Evolutionary conservation across 2,113 vertebrate genomes (phyloP), one percentile per base, ranked within the genome.

Genomic region (Calidris pygmaea): DNA sequence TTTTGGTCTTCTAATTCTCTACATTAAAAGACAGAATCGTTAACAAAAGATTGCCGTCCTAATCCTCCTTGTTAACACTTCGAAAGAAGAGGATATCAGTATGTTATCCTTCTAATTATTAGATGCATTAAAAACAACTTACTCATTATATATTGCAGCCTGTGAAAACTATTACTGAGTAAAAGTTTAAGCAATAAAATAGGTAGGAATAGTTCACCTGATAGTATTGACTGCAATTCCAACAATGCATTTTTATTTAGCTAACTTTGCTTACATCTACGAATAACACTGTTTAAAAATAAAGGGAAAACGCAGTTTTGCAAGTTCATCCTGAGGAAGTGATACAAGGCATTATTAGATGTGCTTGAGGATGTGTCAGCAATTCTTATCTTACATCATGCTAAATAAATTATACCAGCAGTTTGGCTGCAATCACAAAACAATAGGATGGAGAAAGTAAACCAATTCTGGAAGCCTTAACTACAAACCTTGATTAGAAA

Each of bases 271-370:
- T 92, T 84, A 37, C 27, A 52, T 77, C 35, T 63, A 11, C 0
- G 0, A 70, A 66, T 66, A 72, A 55, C 17, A 22, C 26, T 58
- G 39, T 35, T 81, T 12, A 35, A 85, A 66, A 82, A 66, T 91
- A 79, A 30, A 27, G 65, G 67, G 75, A 80, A 86, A 73, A 48
- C 70, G 27, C 3, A 20, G 30, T 95, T 95, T 93, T 10, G 6
- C 75, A 93, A 78, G 59, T 55, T 23, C 39, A 27, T 58, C n/a
- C 71, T 74, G 78, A 94, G 94, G 93, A 96, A 96, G 95, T 55
- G 90, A 93, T 94, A 94, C 37, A 62, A 82, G 48, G 52, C 65
- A 52, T 65, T 93, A 86, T 74, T 96, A 85, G 72, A 62, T 52
- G 56, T 84, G 18, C n/a, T 74, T 35, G 53, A 74, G 76, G 30